These are phyloP conservation scores for Elgaria multicarinata DNA, from an alignment of 2,113 vertebrate genomes.

Conservation along the genomic window DNA sequence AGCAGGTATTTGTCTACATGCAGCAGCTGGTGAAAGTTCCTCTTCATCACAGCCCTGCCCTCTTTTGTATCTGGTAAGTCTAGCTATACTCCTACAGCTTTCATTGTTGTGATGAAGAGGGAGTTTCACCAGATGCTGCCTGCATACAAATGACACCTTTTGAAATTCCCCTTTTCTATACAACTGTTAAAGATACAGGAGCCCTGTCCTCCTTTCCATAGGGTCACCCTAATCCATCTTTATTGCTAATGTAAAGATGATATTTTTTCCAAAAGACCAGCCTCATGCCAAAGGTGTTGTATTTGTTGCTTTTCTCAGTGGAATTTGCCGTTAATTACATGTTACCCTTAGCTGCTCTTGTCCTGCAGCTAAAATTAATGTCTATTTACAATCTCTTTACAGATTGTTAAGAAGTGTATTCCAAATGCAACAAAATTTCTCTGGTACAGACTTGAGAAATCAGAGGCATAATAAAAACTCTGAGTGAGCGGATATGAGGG, in stretches of 20 bases:
- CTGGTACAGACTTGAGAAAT: not conserved
- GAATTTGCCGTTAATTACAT: not conserved
- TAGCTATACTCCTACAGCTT: too few species aligned
- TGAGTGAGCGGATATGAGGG: not conserved
- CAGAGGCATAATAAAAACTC: not conserved
- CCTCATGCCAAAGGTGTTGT: not conserved
- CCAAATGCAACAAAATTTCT: not conserved
- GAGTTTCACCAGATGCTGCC: too few species aligned
- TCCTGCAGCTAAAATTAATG: constrained; percentile 19
- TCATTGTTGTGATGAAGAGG: too few species aligned
- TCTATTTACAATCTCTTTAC: constrained; percentile 1
- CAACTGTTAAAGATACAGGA: too few species aligned
- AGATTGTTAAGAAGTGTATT: not conserved
- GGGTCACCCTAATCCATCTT: too few species aligned
- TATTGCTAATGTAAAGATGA: not conserved
- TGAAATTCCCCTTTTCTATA: too few species aligned
- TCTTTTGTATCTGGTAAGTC: too few species aligned
- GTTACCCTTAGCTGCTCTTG: not conserved
- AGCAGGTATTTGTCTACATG: too few species aligned
- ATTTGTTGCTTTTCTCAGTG: not conserved
- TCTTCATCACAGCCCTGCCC: too few species aligned
- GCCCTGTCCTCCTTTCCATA: too few species aligned
- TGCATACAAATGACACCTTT: too few species aligned
- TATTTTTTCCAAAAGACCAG: not conserved
- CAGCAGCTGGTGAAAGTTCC: too few species aligned